A percentile compares a stretch with the other conserved stretches of the same genome.
These are phyloP conservation scores for Nixonia krombeini DNA, from an alignment of 1,140 invertebrate species.

Conservation along the genomic window DNA sequence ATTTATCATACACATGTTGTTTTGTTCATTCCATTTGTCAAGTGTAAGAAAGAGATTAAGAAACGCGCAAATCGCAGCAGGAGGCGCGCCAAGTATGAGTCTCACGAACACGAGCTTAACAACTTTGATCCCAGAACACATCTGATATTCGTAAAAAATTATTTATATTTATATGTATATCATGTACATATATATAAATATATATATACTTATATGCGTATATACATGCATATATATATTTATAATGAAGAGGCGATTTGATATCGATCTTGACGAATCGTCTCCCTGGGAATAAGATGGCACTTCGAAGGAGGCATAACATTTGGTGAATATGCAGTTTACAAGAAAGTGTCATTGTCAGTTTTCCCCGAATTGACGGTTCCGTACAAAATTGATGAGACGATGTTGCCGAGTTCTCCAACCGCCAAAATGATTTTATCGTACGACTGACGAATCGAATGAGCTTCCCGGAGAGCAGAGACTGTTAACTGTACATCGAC, in stretches of 20 bases:
- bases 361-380: too few relatives aligned
- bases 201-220: slow-evolving; percentile 26
- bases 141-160: slow-evolving; percentile 52
- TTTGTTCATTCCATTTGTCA: slow-evolving; percentile 18
- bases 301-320: slow-evolving; percentile 41
- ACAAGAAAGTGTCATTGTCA: too few relatives aligned
- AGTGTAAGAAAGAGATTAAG: slow-evolving; percentile 42
- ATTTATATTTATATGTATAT: slow-evolving; percentile 48
- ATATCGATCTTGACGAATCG: slow-evolving; percentile 46
- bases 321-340: slow-evolving; percentile 32
- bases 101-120: slow-evolving; percentile 42
- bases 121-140: slow-evolving; percentile 66
- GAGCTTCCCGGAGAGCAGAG: too few relatives aligned
- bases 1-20: slow-evolving; percentile 31
- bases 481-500: slow-evolving; percentile 40
- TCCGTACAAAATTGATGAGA: slow-evolving; percentile 1
- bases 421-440: too few relatives aligned
- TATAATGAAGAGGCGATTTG: slow-evolving; percentile 45
- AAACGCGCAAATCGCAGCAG: slow-evolving; percentile 39
- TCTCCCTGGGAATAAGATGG: slow-evolving; percentile 51
- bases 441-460: neutral
- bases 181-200: slow-evolving; percentile 42
- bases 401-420: too few relatives aligned
- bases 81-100: slow-evolving; percentile 44
- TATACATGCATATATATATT: slow-evolving; percentile 35